Evolutionary conservation across 2,113 vertebrate species (phyloP).

Genomic region (Penelope pileata): DNA sequence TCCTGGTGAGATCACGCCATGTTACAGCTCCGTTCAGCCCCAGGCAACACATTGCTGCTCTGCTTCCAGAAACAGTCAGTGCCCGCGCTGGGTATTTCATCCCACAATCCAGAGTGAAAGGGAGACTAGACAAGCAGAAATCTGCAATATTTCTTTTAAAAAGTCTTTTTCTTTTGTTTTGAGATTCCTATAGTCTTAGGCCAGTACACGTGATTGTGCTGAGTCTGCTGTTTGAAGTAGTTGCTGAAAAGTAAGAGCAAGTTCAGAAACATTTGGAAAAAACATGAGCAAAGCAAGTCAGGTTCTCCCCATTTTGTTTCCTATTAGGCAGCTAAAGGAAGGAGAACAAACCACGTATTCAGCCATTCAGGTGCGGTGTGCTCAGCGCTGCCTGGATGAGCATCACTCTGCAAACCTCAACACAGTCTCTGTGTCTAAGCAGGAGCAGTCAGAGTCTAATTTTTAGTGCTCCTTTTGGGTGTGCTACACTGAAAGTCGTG

Average conservation of each 20-base stretch:
- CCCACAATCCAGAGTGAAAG: neutral
- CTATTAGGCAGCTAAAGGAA: conserved; percentile 19
- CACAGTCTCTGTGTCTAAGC: conserved; percentile 49
- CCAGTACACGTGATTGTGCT: neutral
- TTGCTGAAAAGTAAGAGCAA: neutral
- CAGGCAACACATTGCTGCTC: neutral
- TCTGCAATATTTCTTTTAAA: neutral
- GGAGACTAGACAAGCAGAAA: conserved; percentile 11
- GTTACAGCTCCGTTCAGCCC: conserved; percentile 11
- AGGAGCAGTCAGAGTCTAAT: conserved; percentile 52
- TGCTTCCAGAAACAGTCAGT: neutral
- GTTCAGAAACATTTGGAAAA: conserved; percentile 7
- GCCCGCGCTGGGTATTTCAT: conserved; percentile 9
- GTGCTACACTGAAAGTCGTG: conserved; percentile 4
- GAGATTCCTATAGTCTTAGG: neutral
- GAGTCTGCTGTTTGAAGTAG: neutral
- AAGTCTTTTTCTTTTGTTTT: neutral
- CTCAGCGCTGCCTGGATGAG: neutral
- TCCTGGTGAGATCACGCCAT: neutral
- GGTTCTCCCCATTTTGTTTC: neutral
- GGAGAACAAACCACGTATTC: conserved; percentile 9
- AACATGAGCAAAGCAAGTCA: neutral
- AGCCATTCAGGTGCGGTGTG: conserved; percentile 6
- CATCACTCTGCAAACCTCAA: conserved; percentile 30
- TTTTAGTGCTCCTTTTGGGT: conserved; percentile 13